Evolutionary conservation across 1,140 invertebrate species (phyloP), one percentile per base, ranked within the genome.

Genomic region (Brachionus asplanchnoidis): DNA sequence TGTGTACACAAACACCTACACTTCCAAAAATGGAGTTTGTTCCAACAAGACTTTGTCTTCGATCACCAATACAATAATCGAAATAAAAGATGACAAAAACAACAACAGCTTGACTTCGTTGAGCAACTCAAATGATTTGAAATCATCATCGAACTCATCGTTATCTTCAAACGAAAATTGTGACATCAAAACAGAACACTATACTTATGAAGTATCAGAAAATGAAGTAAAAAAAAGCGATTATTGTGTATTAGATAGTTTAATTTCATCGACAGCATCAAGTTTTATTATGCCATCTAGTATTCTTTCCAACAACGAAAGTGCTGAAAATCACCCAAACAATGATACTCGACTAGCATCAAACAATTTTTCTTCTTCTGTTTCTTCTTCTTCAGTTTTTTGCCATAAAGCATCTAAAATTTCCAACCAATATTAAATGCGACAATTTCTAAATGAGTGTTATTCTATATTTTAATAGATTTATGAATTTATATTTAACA

Each of bases 1-100:
- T 8, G 14, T 75, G 12, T 44, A 20, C 70, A 17, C 40, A 9
- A 46, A 20, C 9, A 42, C 36, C 11, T 77, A 46, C 46, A 50
- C 44, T 11, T 46, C 40, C 3, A 77, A 77, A 50, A 77, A 77
- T 77, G 40, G 32, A 11, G 32, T 75, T 5, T 50, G 17, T 3
- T 26, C 73, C 46, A 77, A 9, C 42, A 46, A 50, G 42, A 77
- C 44, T 26, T 26, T 50, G 50, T 77, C 73, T 23, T 50, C 40
- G 12, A 77, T 50, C 6, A 77, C 73, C n/a, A 77, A 77, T 50
- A 50, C 73, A 50, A 6, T 77, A 28, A 77, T 77, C 5, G 73
- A 77, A 50, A 20, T 77, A 26, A 77, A 77, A 50, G 73, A 77
- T 77, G 73, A 77, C 73, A 77, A 77, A 77, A 77, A 77, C 50